Evolutionary conservation across 2,113 vertebrate species (phyloP).

Genomic region (Esox niger): DNA sequence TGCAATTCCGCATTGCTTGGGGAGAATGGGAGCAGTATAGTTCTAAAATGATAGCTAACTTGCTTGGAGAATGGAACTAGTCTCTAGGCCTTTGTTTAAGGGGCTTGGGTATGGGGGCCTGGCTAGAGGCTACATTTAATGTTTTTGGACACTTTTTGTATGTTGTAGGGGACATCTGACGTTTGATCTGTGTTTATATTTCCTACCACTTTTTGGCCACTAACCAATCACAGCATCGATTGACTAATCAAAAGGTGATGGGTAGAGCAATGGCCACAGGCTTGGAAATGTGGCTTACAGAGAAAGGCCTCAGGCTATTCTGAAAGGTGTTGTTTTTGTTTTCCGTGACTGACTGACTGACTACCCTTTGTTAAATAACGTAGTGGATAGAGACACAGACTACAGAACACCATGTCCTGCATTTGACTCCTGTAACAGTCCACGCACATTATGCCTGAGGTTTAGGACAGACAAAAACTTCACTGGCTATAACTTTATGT

Average conservation of each 20-base stretch:
- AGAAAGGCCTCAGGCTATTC: constrained; percentile 72
- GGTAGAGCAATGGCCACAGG: constrained; percentile 85
- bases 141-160: constrained; percentile 86
- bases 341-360: constrained; percentile 37
- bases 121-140: constrained; percentile 89
- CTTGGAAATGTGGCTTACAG: constrained; percentile 72
- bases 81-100: constrained; percentile 66
- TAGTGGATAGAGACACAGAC: too few species aligned
- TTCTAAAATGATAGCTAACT: constrained; percentile 8
- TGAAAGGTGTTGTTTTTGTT: constrained; percentile 62
- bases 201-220: constrained; percentile 83
- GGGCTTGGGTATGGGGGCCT: constrained; percentile 85
- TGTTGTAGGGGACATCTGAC: constrained; percentile 79
- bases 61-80: constrained; percentile 59
- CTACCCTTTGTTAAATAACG: too few species aligned
- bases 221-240: constrained; percentile 97
- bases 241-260: constrained; percentile 94
- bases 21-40: constrained; percentile 77
- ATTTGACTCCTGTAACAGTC: too few species aligned
- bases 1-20: constrained; percentile 56
- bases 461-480: too few species aligned
- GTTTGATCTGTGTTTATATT: constrained; percentile 86
- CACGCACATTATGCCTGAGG: too few species aligned
- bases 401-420: too few species aligned
- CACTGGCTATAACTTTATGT: too few species aligned